These are phyloP conservation scores for Chironomus riparius DNA, from an alignment of 2,888 invertebrate genomes.

Conservation along the genomic window DNA sequence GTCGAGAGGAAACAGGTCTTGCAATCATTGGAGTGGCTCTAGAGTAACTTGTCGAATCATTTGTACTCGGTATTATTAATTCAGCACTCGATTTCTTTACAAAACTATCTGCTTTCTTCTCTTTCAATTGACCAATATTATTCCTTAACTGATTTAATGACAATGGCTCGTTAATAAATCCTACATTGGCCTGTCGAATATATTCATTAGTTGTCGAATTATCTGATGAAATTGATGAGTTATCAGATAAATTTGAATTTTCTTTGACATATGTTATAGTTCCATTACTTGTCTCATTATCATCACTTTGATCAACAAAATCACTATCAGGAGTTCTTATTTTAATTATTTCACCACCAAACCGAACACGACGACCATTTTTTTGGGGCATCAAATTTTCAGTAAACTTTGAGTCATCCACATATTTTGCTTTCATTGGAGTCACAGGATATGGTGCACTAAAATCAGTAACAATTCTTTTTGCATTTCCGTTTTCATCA, in stretches of 20 bases:
- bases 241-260: slow-evolving; percentile 18
- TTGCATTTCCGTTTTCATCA: slow-evolving; percentile 27
- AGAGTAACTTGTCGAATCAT: not conserved
- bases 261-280: slow-evolving; percentile 11
- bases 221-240: slow-evolving; percentile 19
- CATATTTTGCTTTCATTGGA: not conserved
- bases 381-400: slow-evolving; percentile 50
- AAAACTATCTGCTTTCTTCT: slow-evolving; percentile 9
- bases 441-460: slow-evolving; percentile 25
- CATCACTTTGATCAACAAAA: slow-evolving; percentile 52
- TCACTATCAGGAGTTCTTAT: slow-evolving; percentile 79
- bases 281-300: slow-evolving; percentile 38
- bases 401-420: slow-evolving; percentile 34
- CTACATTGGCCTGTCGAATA: slow-evolving; percentile 18
- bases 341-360: slow-evolving; percentile 80
- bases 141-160: not conserved
- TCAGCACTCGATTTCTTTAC: not conserved
- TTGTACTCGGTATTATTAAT: not conserved
- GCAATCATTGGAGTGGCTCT: not conserved
- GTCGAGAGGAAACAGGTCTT: not conserved
- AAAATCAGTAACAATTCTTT: slow-evolving; percentile 16
- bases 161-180: slow-evolving; percentile 12
- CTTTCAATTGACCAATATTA: slow-evolving; percentile 13
- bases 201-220: slow-evolving; percentile 25
- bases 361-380: slow-evolving; percentile 57